Conservation (phyloP, 2,797 vertebrate species). For the Acipenser transmontanus region DNA sequence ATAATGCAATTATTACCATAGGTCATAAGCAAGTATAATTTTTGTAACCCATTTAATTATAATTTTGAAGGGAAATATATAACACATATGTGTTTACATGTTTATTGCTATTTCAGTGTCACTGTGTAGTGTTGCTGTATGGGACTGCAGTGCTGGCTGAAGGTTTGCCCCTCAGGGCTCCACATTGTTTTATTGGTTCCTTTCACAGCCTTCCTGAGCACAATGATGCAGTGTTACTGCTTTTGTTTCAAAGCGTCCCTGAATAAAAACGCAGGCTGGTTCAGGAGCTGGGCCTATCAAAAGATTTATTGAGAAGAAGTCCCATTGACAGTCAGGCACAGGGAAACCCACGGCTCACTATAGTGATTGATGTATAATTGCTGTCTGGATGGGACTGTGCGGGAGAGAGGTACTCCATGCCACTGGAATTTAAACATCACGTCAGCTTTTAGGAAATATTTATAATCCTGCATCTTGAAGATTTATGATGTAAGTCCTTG, state of each 20-base stretch:
- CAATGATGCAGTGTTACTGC: not conserved
- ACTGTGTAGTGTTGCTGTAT: not conserved
- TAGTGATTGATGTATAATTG: not conserved
- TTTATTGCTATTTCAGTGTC: not conserved
- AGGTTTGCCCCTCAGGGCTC: conserved; percentile 5
- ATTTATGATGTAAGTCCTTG: conserved; percentile 10
- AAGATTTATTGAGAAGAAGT: conserved; percentile 9
- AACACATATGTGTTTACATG: no score
- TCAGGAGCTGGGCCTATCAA: conserved; percentile 14
- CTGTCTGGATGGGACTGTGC: conserved; percentile 8
- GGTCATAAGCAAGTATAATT: no score
- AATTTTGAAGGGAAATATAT: no score
- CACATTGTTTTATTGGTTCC: conserved; percentile 11
- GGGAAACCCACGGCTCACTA: conserved; percentile 9
- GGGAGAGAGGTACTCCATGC: not conserved
- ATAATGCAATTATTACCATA: no score
- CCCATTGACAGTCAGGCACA: conserved; percentile 8
- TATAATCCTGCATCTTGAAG: conserved; percentile 4
- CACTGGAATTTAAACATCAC: conserved; percentile 1
- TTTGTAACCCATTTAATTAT: no score
- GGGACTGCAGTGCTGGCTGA: not conserved
- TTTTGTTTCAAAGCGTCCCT: not conserved
- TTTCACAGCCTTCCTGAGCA: conserved; percentile 5
- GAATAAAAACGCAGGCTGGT: conserved; percentile 13
- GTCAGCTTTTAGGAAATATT: not conserved